Conservation (phyloP, 1,140 invertebrate genomes). For the Pseudoatta argentina region DNA sequence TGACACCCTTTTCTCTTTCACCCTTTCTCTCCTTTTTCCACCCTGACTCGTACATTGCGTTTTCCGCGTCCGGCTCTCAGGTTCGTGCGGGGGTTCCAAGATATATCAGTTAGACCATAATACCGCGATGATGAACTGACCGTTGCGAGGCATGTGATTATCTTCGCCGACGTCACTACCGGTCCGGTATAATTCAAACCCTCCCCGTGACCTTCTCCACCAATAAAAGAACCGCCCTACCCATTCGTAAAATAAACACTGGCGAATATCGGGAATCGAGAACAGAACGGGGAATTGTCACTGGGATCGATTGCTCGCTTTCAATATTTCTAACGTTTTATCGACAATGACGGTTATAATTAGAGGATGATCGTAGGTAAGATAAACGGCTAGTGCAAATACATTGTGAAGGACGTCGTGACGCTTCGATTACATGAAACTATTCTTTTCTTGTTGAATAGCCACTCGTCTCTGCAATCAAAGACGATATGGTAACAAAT, state of each 20-base stretch:
- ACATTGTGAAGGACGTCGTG: not conserved
- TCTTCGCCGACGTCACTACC: conserved; percentile 79
- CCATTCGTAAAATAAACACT: conserved; percentile 65
- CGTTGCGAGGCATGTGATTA: conserved; percentile 82
- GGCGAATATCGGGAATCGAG: conserved; percentile 26
- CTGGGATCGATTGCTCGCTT: conserved; percentile 44
- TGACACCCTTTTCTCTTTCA: conserved; percentile 14
- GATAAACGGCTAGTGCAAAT: conserved; percentile 1
- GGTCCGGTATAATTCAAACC: conserved; percentile 79
- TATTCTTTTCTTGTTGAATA: too few species aligned
- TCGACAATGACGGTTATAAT: conserved; percentile 39
- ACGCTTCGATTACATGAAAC: too few species aligned
- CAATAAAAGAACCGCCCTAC: conserved; percentile 1
- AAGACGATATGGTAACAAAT: too few species aligned
- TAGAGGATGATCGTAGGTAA: conserved; percentile 3
- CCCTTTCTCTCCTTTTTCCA: not conserved
- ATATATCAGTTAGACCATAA: conserved; percentile 79
- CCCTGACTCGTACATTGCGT: conserved; percentile 57
- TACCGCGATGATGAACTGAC: conserved; percentile 81
- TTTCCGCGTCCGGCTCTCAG: conserved; percentile 41
- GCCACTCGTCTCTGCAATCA: too few species aligned
- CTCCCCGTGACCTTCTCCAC: conserved; percentile 16
- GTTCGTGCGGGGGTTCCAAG: conserved; percentile 78
- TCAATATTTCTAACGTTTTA: conserved; percentile 49
- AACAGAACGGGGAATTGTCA: not conserved